Conservation (phyloP, 1,140 invertebrate genomes). For the Lethocerus indicus region DNA sequence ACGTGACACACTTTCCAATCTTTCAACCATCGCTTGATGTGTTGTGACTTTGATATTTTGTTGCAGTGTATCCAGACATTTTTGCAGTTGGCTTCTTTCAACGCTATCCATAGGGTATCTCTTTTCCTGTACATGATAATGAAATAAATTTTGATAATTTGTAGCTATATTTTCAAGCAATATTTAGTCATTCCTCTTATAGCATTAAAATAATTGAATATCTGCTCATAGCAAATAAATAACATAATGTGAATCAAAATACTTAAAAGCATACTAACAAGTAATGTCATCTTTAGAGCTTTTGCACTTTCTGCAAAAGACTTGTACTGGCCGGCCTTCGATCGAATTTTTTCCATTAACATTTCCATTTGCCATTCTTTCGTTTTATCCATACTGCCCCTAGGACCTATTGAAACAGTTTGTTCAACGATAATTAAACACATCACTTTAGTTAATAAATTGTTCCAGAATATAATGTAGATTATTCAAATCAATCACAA, state of each 20-base stretch:
- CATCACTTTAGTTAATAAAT: too few species aligned
- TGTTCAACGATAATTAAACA: too few species aligned
- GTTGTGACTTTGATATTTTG: conserved; percentile 87
- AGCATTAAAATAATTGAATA: neutral
- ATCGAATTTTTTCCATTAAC: conserved; percentile 74
- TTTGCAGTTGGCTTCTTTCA: conserved; percentile 69
- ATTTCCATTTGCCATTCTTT: conserved; percentile 40
- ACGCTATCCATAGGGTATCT: conserved; percentile 60
- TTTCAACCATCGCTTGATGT: conserved; percentile 77
- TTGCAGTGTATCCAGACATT: conserved; percentile 80
- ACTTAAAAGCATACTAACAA: conserved; percentile 41
- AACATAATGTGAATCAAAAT: conserved; percentile 1
- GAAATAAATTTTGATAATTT: neutral
- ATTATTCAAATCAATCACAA: too few species aligned
- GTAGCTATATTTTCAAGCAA: too few species aligned
- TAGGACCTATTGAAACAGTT: too few species aligned
- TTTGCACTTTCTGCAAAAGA: conserved; percentile 70
- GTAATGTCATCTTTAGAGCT: conserved; percentile 59
- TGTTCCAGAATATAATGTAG: too few species aligned
- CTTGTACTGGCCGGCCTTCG: conserved; percentile 55
- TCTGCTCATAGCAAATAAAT: neutral
- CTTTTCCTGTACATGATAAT: conserved; percentile 46
- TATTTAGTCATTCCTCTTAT: neutral
- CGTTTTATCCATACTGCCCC: conserved; percentile 15
- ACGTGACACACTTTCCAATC: conserved; percentile 74